A percentile compares a stretch with the other conserved stretches of the same genome.
phyloP scores from a whole-genome alignment of 2,888 invertebrate species.

The Leptopilina syphax region DNA sequence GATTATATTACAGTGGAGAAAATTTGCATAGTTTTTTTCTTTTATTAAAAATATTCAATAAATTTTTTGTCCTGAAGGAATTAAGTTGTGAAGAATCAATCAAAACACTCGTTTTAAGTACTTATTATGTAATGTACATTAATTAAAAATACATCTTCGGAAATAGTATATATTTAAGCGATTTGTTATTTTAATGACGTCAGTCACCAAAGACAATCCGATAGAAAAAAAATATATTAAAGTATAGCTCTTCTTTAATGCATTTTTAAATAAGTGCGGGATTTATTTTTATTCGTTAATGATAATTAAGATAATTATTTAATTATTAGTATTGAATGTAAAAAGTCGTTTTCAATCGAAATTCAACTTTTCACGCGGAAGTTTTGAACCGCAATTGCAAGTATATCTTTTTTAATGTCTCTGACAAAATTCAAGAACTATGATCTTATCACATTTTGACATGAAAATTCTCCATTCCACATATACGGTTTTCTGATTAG shows the following conservation, averaged over 20 bases:
- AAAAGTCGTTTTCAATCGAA: too few species aligned
- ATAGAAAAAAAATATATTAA: background rate
- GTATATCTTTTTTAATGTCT: background rate
- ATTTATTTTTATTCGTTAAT: too few species aligned
- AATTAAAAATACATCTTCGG: slow-evolving; percentile 1
- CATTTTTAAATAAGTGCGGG: too few species aligned
- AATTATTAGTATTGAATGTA: too few species aligned
- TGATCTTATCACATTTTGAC: background rate
- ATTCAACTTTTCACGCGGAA: too few species aligned
- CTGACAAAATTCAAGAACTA: background rate
- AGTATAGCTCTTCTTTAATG: background rate
- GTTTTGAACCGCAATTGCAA: background rate
- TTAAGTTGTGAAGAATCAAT: slow-evolving; percentile 13
- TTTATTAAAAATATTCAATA: background rate
- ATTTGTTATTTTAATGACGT: slow-evolving; percentile 9
- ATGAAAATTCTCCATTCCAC: slow-evolving; percentile 10
- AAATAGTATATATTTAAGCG: slow-evolving; percentile 11
- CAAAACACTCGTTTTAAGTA: slow-evolving; percentile 8
- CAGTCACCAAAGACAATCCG: background rate
- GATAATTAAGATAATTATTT: too few species aligned
- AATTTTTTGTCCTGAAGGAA: background rate
- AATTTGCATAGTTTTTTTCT: background rate
- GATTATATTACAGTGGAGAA: background rate
- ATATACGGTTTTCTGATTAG: slow-evolving; percentile 3
- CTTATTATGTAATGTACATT: slow-evolving; percentile 7